phyloP scores from a whole-genome alignment of 2,888 invertebrate genomes.

The Exocentrus adspersus region DNA sequence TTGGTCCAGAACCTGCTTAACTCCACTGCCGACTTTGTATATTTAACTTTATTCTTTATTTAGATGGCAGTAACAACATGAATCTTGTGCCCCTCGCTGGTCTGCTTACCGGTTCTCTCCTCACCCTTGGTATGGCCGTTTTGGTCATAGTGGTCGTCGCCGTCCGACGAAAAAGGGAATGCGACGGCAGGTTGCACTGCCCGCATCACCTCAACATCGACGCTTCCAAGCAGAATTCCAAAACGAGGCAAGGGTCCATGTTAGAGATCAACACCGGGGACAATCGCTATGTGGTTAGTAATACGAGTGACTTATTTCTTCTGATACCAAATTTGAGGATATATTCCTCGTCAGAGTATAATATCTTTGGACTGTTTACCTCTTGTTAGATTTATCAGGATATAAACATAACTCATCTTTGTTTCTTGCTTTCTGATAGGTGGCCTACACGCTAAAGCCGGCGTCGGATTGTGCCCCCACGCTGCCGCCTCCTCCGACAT shows the following conservation, averaged over 20 bases:
- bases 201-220: slow-evolving; percentile 59
- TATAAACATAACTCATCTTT: too few species aligned
- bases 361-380: too few species aligned
- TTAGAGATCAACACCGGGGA: slow-evolving; percentile 82
- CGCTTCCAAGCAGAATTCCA: slow-evolving; percentile 67
- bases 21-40: too few species aligned
- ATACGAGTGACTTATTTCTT: too few species aligned
- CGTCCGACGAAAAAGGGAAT: slow-evolving; percentile 69
- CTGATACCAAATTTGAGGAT: too few species aligned
- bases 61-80: slow-evolving; percentile 76
- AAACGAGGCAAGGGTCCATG: slow-evolving; percentile 66
- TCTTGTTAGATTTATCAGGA: too few species aligned
- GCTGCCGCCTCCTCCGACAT: slow-evolving; percentile 43
- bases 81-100: slow-evolving; percentile 79
- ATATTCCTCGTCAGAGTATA: too few species aligned
- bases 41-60: slow-evolving; percentile 43
- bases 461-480: slow-evolving; percentile 60
- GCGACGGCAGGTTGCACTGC: slow-evolving; percentile 60
- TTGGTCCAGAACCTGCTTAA: too few species aligned
- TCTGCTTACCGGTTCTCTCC: slow-evolving; percentile 72
- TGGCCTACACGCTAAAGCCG: slow-evolving; percentile 85
- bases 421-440: slow-evolving; percentile 53
- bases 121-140: slow-evolving; percentile 72
- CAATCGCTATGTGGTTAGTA: slow-evolving; percentile 74
- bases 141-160: slow-evolving; percentile 73